Evolutionary conservation across 2,888 invertebrate genomes (phyloP), one percentile per base, ranked within the genome.

Genomic region (Torymus tubicola): DNA sequence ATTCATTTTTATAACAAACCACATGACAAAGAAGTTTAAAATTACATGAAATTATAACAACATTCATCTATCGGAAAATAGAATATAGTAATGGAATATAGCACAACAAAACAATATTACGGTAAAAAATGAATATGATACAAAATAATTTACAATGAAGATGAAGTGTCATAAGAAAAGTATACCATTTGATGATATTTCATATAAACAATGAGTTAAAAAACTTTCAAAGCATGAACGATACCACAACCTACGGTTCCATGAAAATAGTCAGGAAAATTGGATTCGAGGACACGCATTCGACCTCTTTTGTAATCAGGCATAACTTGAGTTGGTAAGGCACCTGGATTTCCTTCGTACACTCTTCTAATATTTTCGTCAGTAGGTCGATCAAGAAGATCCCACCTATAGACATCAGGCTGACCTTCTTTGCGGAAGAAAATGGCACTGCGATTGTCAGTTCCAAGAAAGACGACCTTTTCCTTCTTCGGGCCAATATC

Each of bases 241-340:
- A 93, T 93, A 1, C 93, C 93, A 85, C 93, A 93, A 52, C 94
- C 94, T 61, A 94, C 93, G 24, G 92, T 93, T 82, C 93, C 92
- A 82, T 93, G 92, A 87, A 94, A 92, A 85, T 92, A 94, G 89
- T 94, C 94, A 1, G 92, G 93, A 89, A 94, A 94, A 88, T 94
- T 94, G 85, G 93, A 93, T 86, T 94, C 93, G 81, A 94, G 87
- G 0, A 93, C 92, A 71, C 94, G 91, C 92, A 94, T 93, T 75
- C 92, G 90, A 68, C 92, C 91, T 61, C 92, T 91, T 83, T 91
- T 92, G 85, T 92, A 92, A 85, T 93, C 94, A 12, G 94, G 92
- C 61, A 93, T 88, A 0, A 93, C 93, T 81, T 94, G 93, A 12
- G 94, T 94, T 18, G 93, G 92, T 86, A 94, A 87, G 77, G 92